phyloP scores from a whole-genome alignment of 2,888 invertebrate genomes.

The Deilephila elpenor region DNA sequence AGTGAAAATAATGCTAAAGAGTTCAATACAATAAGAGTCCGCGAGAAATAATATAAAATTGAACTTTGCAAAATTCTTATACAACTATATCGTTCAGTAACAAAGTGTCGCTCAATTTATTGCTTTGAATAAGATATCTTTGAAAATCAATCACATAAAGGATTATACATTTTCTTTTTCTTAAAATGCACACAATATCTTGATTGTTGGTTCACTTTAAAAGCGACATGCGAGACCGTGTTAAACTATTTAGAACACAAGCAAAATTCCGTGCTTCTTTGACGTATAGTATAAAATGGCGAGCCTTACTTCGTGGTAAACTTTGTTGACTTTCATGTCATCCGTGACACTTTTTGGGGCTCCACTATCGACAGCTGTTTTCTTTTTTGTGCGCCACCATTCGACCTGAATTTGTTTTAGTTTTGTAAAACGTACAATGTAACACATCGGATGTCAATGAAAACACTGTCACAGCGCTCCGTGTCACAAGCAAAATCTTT shows the following conservation, averaged over 20 bases:
- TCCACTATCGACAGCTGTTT: slow-evolving; percentile 20
- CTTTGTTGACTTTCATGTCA: slow-evolving; percentile 22
- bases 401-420: slow-evolving; percentile 16
- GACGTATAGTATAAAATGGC: not conserved
- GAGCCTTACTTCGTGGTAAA: slow-evolving; percentile 3
- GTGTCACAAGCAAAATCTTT: slow-evolving; percentile 2
- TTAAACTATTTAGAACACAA: slow-evolving; percentile 11
- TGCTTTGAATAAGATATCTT: too few species aligned
- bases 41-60: too few species aligned
- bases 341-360: slow-evolving; percentile 18
- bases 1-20: too few species aligned
- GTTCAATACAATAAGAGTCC: too few species aligned
- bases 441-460: slow-evolving; percentile 6
- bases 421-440: slow-evolving; percentile 13
- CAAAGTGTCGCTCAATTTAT: too few species aligned
- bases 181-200: not conserved
- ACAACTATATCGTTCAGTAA: too few species aligned
- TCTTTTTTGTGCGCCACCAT: slow-evolving; percentile 10
- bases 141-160: not conserved
- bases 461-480: not conserved
- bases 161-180: not conserved
- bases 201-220: not conserved
- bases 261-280: not conserved
- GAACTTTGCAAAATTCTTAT: too few species aligned
- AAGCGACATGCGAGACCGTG: not conserved